These are phyloP conservation scores for Odontamblyopus lacepedii DNA, from an alignment of 2,797 vertebrate genomes.

Conservation along the genomic window DNA sequence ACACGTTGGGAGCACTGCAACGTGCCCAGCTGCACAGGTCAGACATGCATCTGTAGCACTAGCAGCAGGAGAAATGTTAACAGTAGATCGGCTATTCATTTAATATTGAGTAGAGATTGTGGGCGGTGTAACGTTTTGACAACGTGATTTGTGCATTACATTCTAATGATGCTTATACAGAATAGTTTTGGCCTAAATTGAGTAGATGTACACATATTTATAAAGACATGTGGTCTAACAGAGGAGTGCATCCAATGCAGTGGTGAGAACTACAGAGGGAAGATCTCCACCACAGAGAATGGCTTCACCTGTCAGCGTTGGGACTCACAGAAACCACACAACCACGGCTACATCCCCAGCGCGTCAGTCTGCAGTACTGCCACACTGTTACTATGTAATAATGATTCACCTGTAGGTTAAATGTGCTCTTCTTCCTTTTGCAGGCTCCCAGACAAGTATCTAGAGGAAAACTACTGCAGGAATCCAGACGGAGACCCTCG, in stretches of 20 bases:
- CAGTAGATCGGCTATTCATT: background rate
- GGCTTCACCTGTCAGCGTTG: slow-evolving; percentile 87
- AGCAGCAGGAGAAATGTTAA: background rate
- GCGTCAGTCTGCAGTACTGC: slow-evolving; percentile 75
- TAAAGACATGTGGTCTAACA: slow-evolving; percentile 46
- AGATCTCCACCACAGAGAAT: slow-evolving; percentile 77
- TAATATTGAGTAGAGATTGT: background rate
- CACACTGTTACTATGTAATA: background rate
- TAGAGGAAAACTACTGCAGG: slow-evolving; percentile 93
- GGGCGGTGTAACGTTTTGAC: background rate
- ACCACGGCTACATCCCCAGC: slow-evolving; percentile 88
- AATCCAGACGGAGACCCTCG: slow-evolving; percentile 91
- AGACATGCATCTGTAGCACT: background rate
- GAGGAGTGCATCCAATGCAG: slow-evolving; percentile 93
- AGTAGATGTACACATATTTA: background rate
- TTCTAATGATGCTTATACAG: too few species aligned
- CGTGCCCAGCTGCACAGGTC: slow-evolving; percentile 88
- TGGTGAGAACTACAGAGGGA: slow-evolving; percentile 90
- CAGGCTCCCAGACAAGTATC: slow-evolving; percentile 90
- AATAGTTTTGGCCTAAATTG: too few species aligned
- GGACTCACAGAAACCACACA: slow-evolving; percentile 87
- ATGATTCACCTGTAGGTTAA: background rate
- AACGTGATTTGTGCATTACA: background rate
- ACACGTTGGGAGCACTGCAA: slow-evolving; percentile 85
- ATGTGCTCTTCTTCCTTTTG: background rate